Evolutionary conservation across 1,140 invertebrate genomes (phyloP).

Genomic region (Gryon sp.): DNA sequence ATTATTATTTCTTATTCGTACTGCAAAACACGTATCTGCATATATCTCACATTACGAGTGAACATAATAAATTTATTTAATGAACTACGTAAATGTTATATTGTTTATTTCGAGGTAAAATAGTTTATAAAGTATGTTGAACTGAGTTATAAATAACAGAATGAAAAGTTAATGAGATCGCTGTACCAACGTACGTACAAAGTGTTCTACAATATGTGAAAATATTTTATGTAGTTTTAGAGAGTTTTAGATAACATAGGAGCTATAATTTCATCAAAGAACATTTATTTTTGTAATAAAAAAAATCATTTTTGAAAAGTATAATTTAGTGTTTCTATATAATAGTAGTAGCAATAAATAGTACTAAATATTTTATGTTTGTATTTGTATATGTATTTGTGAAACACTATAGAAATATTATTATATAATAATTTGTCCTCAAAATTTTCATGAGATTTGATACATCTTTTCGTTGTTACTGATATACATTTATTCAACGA

Average conservation of each 20-base stretch:
- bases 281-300: no score
- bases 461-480: constrained; percentile 1
- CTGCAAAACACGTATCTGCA: no score
- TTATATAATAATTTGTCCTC: constrained; percentile 17
- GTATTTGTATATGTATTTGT: no score
- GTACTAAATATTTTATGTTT: constrained; percentile 20
- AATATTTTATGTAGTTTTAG: no score
- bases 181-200: background rate
- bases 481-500: background rate
- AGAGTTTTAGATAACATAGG: no score
- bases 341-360: constrained; percentile 4
- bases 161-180: constrained; percentile 34
- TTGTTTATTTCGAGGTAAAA: constrained; percentile 12
- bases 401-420: no score
- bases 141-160: constrained; percentile 32
- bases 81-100: constrained; percentile 10
- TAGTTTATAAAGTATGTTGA: constrained; percentile 35
- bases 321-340: no score
- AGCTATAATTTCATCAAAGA: no score
- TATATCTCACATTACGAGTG: no score
- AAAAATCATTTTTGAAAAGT: no score
- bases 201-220: background rate
- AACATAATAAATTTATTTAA: constrained; percentile 4
- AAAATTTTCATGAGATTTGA: no score
- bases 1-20: constrained; percentile 5